Conservation (phyloP, 2,113 vertebrate species). For the Odobenus rosmarus region DNA sequence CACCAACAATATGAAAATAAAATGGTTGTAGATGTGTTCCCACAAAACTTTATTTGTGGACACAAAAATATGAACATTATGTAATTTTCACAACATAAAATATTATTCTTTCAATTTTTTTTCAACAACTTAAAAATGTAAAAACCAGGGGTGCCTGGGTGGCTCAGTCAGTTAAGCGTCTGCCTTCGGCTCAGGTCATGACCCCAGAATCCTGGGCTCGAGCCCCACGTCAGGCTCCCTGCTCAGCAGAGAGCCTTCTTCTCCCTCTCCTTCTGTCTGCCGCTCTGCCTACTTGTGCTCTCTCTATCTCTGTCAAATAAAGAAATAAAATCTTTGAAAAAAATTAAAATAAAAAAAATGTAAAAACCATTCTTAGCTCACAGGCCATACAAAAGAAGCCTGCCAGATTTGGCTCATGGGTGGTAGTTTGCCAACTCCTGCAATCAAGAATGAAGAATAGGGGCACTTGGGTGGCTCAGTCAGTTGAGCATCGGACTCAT, state of each 20-base stretch:
- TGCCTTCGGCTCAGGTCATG: too few species aligned
- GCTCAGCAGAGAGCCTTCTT: too few species aligned
- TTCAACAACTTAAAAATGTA: background rate
- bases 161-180: too few species aligned
- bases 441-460: background rate
- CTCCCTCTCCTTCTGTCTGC: too few species aligned
- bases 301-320: too few species aligned
- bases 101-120: background rate
- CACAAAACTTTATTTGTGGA: background rate
- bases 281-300: too few species aligned
- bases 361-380: background rate
- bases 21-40: background rate
- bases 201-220: too few species aligned
- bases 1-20: background rate
- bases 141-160: background rate
- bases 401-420: background rate
- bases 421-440: background rate
- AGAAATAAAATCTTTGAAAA: too few species aligned
- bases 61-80: background rate
- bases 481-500: background rate
- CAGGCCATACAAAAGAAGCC: slow-evolving; percentile 11
- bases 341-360: background rate
- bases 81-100: background rate
- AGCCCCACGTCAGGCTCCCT: too few species aligned
- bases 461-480: background rate